Conservation (phyloP, 2,797 vertebrate genomes). For the Bovichtus diacanthus region DNA sequence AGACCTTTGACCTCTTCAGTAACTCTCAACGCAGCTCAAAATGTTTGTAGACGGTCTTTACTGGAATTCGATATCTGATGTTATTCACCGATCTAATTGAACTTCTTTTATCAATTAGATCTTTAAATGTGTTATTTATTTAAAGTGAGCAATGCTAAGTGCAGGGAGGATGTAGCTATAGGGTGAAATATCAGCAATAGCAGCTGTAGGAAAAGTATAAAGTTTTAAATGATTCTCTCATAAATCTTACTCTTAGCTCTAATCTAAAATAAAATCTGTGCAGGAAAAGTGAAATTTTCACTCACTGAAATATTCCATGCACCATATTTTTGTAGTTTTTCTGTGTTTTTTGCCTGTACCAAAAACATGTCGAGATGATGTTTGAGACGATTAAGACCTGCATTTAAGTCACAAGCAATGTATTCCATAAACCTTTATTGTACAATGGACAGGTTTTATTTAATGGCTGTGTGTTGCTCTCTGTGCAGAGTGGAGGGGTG, state of each 20-base stretch:
- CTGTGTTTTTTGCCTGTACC: background rate
- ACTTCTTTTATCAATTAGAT: background rate
- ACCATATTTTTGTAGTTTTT: background rate
- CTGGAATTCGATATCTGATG: background rate
- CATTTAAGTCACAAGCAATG: background rate
- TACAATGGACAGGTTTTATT: background rate
- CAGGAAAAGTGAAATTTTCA: background rate
- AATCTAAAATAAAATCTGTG: background rate
- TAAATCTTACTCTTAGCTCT: background rate
- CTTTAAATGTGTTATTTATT: constrained; percentile 5
- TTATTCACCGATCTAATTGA: background rate
- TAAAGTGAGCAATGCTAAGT: background rate
- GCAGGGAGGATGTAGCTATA: background rate
- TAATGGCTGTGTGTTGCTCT: constrained; percentile 31
- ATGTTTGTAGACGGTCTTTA: background rate
- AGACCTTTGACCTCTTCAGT: constrained; percentile 60
- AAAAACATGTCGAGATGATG: background rate
- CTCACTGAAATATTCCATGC: background rate
- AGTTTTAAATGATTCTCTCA: background rate
- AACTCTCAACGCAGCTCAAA: background rate
- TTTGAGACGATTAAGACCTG: background rate
- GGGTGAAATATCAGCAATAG: background rate
- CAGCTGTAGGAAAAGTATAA: background rate
- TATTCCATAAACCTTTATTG: background rate
- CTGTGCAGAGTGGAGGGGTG: constrained; percentile 93